Base-by-base conservation (phyloP, 2,797 vertebrate genomes). In the Champsocephalus gunnari region DNA sequence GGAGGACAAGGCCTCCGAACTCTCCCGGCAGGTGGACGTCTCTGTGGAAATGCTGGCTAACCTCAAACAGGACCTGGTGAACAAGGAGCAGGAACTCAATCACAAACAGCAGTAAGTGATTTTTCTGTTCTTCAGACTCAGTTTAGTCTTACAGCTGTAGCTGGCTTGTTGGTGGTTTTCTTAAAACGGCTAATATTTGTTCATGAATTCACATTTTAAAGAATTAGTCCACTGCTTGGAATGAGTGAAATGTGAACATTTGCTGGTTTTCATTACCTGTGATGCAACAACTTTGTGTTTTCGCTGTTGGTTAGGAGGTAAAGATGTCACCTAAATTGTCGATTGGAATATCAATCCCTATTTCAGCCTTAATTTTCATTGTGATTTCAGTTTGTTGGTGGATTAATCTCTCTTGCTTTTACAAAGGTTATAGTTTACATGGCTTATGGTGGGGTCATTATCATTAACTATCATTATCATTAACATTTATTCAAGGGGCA, bases 41-140 rank as follows among this genome's bases (percentile, higher is more conserved):
- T 99, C 98, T 0, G 98, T 99, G 94, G 98, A 99, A 92, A 97
- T 99, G 96, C 80, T 99, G 68, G 98, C 98, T 3, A 97, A 96
- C 55, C 97, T 99, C 74, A 99, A 99, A 86, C 98, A 99, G 94
- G 98, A 99, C 89, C 94, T 99, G 84, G 98, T 98, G 84, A 98
- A 95, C 94, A 99, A 99, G 91, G 98, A 99, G 75, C 95, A 97
- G 73, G 98, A 99, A 89, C 96, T 99, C 82, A 97, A 89, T 67
- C 95, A 97, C 90, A 99, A 99, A 81, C 98, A 99, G 71, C 98
- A 99, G 98, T 99, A 92, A 98, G 98, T 86, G 48, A 62, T 14
- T 0, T 1, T 2, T 21, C 43, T 45, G 13, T 13, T 62, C 43
- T 2, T 9, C 2, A 19, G 41, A 54, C 17, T 58, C 2, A 24